Percentiles rank a stretch among this genome's conserved stretches.
Conservation (phyloP, 1,140 invertebrate genomes). For the Heliconius himera region DNA sequence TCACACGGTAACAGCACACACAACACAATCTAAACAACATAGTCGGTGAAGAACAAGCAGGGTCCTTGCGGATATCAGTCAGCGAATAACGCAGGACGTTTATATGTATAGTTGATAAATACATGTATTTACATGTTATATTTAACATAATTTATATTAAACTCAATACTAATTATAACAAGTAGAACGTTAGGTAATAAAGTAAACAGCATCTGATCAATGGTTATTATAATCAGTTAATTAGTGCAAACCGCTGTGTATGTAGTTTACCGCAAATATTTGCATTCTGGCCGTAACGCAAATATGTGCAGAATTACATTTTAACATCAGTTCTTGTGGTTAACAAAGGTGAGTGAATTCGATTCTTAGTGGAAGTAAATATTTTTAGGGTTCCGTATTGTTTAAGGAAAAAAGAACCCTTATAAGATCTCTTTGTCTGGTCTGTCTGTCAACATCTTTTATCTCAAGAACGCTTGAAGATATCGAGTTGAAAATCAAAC, state of each 20-base stretch:
- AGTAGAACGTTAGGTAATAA: constrained; percentile 9
- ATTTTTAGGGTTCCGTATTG: too few relatives aligned
- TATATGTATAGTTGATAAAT: not conserved
- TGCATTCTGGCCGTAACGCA: not conserved
- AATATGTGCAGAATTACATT: not conserved
- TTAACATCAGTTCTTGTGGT: not conserved
- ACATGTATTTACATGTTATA: not conserved
- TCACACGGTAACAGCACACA: too few relatives aligned
- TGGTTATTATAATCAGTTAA: constrained; percentile 27
- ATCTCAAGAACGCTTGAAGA: too few relatives aligned
- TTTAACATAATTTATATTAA: not conserved
- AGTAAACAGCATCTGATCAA: not conserved
- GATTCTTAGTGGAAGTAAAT: not conserved
- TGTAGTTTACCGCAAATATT: constrained; percentile 10
- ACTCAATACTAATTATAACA: not conserved
- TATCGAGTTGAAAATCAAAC: too few relatives aligned
- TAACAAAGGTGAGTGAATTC: not conserved
- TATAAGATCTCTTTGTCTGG: too few relatives aligned
- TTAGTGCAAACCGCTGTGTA: constrained; percentile 16
- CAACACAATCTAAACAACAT: too few relatives aligned
- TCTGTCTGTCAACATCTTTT: too few relatives aligned
- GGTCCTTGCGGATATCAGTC: too few relatives aligned
- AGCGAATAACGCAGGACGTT: too few relatives aligned
- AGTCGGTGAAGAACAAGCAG: too few relatives aligned
- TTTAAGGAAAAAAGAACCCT: too few relatives aligned